Conservation (phyloP, 2,797 vertebrate species). For the Dryobates pubescens region DNA sequence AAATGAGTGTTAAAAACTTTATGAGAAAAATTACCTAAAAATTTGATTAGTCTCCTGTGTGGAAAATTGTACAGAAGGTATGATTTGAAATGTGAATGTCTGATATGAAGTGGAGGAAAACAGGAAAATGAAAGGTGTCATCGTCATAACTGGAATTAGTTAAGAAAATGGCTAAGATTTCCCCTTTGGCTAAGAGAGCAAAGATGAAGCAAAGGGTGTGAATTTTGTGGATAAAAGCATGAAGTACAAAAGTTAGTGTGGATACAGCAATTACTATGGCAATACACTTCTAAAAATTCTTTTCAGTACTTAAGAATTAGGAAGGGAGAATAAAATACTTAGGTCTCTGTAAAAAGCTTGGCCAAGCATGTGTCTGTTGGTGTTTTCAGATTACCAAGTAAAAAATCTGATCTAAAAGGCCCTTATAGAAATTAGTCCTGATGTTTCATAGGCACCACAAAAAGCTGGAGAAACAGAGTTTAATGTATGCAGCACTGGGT, state of each 20-base stretch:
- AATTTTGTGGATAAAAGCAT: neutral
- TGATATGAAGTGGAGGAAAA: neutral
- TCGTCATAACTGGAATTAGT: neutral
- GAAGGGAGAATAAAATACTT: neutral
- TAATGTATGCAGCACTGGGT: too few relatives aligned
- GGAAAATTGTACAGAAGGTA: neutral
- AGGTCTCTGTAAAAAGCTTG: neutral
- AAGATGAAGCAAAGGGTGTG: neutral
- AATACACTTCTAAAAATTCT: neutral
- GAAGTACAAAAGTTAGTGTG: neutral
- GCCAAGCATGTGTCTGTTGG: neutral
- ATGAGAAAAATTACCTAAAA: neutral
- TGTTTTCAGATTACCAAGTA: neutral
- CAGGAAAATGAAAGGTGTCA: neutral
- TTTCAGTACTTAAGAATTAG: neutral
- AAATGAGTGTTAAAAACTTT: neutral
- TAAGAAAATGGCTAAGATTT: too few relatives aligned
- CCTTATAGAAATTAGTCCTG: neutral
- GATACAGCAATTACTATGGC: neutral
- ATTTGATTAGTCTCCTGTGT: neutral
- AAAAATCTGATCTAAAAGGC: neutral
- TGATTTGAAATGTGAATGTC: neutral
- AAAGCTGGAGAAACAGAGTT: neutral
- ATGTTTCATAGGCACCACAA: neutral
- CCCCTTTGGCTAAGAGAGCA: neutral